These are phyloP conservation scores for Acronicta aceris DNA, from an alignment of 2,888 invertebrate species.

Conservation along the genomic window DNA sequence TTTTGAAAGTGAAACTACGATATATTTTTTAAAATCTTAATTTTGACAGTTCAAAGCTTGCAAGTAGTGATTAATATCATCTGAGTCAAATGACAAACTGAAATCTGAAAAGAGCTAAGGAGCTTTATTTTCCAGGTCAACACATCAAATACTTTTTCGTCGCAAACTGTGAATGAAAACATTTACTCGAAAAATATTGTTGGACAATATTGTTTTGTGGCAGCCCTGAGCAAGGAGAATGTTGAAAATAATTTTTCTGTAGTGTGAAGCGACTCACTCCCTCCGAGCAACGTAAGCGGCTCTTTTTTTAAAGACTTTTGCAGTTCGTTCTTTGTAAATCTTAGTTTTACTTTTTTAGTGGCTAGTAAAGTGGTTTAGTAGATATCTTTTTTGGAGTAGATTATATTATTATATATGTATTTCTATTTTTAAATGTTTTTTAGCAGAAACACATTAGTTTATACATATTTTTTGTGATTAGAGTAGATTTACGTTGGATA, in stretches of 20 bases:
- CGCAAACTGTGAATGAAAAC: not conserved
- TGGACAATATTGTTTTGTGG: conserved; percentile 13
- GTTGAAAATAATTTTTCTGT: conserved; percentile 65
- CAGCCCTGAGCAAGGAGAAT: conserved; percentile 63
- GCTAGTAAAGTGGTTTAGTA: conserved; percentile 22
- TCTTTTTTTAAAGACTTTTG: conserved; percentile 54
- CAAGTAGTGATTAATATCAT: no score
- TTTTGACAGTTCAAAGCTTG: no score
- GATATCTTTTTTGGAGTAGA: no score
- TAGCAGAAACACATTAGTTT: no score
- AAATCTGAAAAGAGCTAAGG: no score
- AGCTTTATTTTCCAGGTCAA: not conserved
- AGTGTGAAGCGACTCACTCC: conserved; percentile 52
- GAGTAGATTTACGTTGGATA: no score
- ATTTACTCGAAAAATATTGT: conserved; percentile 1
- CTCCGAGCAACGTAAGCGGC: conserved; percentile 37
- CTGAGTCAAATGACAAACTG: no score
- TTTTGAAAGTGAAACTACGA: no score
- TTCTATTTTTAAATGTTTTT: no score
- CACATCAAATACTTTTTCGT: not conserved
- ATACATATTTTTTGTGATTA: no score
- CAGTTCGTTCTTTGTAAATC: conserved; percentile 47
- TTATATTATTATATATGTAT: no score
- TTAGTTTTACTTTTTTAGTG: conserved; percentile 44
- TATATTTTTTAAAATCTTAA: no score